These are phyloP conservation scores for Menura novaehollandiae DNA, from an alignment of 2,113 vertebrate species.

Conservation along the genomic window DNA sequence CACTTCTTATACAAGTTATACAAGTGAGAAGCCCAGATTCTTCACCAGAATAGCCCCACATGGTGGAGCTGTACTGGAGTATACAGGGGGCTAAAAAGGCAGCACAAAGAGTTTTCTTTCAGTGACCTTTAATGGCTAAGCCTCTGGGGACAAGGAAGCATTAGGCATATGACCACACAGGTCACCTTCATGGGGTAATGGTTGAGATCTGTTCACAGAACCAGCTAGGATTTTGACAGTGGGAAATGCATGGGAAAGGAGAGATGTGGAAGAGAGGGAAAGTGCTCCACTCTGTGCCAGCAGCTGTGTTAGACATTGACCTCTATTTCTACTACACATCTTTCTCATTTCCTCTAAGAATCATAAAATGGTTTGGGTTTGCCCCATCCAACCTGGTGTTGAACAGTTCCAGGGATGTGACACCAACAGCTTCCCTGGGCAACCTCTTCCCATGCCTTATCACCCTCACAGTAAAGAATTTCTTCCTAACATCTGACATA, in stretches of 20 bases:
- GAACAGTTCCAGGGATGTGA: not conserved
- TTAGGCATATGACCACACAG: not conserved
- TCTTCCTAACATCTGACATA: not conserved
- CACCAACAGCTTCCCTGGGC: not conserved
- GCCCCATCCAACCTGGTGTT: not conserved
- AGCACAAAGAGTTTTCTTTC: not conserved
- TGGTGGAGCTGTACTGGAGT: fast-evolving
- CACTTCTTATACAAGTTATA: not conserved
- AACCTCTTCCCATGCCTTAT: not conserved
- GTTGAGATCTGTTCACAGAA: not conserved
- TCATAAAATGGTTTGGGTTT: not conserved
- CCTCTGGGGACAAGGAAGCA: not conserved
- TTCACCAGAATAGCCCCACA: not conserved
- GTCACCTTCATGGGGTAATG: fast-evolving
- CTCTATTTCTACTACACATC: not conserved
- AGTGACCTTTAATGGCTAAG: not conserved
- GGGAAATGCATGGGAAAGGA: not conserved
- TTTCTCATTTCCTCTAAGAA: not conserved
- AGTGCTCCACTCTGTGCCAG: fast-evolving
- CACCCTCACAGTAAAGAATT: not conserved
- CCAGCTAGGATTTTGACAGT: not conserved
- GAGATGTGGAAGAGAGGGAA: not conserved
- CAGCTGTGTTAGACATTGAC: not conserved
- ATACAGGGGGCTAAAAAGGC: not conserved
- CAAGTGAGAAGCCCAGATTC: not conserved